These are phyloP conservation scores for Lepidurus packardi DNA, from an alignment of 1,140 invertebrate genomes.

Conservation along the genomic window DNA sequence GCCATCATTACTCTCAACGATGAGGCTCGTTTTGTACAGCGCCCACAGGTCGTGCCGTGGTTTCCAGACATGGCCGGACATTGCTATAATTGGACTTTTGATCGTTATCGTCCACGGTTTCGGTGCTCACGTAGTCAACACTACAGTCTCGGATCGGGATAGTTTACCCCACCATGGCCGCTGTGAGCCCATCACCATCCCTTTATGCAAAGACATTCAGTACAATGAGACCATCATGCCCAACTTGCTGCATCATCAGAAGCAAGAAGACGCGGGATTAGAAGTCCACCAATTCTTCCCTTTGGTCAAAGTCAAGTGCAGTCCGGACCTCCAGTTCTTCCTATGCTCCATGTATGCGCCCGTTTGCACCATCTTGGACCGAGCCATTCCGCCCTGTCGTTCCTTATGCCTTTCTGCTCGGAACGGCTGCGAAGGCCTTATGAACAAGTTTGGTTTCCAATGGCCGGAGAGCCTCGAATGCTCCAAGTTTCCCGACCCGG, in stretches of 20 bases:
- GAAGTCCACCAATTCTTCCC: constrained; percentile 92
- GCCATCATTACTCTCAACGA: neutral
- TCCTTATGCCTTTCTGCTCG: constrained; percentile 82
- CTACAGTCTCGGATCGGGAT: constrained; percentile 45
- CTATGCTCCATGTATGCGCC: constrained; percentile 93
- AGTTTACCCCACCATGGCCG: constrained; percentile 65
- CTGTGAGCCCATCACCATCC: constrained; percentile 88
- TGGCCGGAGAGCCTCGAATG: constrained; percentile 95
- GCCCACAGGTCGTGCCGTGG: neutral
- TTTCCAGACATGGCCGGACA: neutral
- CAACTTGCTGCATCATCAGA: constrained; percentile 85
- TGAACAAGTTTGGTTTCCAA: constrained; percentile 85
- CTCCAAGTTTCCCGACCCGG: constrained; percentile 74
- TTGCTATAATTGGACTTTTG: neutral
- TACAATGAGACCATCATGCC: constrained; percentile 97
- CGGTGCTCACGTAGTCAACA: neutral
- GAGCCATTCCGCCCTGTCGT: constrained; percentile 84
- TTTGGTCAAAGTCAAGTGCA: constrained; percentile 93
- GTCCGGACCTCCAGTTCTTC: constrained; percentile 88
- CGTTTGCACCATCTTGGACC: constrained; percentile 87
- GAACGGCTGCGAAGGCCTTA: constrained; percentile 80
- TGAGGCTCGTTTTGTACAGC: neutral
- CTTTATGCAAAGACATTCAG: constrained; percentile 81
- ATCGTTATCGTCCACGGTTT: neutral
- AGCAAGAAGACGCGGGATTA: constrained; percentile 88